Percentiles rank a stretch among this genome's conserved stretches.
These are phyloP conservation scores for Perdita meconis DNA, from an alignment of 2,888 invertebrate genomes.

Conservation along the genomic window DNA sequence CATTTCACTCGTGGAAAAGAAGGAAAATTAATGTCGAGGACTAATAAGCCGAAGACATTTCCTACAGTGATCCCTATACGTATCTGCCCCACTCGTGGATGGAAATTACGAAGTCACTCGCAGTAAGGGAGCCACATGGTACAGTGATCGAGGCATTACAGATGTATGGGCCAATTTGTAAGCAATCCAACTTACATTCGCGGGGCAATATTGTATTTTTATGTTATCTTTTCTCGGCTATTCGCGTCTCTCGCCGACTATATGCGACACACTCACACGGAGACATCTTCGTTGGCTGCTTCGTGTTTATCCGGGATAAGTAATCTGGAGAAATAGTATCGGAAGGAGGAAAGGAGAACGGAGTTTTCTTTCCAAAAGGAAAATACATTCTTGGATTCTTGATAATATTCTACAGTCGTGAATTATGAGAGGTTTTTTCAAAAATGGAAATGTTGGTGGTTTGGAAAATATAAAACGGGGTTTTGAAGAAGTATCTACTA, in stretches of 20 bases:
- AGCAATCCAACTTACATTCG: conserved; percentile 84
- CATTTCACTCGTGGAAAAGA: conserved; percentile 39
- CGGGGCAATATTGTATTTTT: conserved; percentile 82
- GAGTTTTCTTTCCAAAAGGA: neutral
- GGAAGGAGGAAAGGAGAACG: conserved; percentile 19
- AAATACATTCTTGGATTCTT: neutral
- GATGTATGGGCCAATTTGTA: conserved; percentile 84
- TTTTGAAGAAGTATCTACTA: too few species aligned
- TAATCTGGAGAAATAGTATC: conserved; percentile 21
- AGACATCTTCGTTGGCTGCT: conserved; percentile 18
- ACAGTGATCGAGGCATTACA: conserved; percentile 81
- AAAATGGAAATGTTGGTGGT: too few species aligned
- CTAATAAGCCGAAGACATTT: conserved; percentile 67
- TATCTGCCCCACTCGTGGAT: conserved; percentile 69
- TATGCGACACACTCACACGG: conserved; percentile 1
- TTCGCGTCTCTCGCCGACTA: conserved; percentile 51
- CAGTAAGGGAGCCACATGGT: conserved; percentile 73
- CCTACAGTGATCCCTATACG: conserved; percentile 62
- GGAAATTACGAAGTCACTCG: conserved; percentile 75
- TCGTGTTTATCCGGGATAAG: conserved; percentile 14
- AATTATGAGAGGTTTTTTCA: too few species aligned
- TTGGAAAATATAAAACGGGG: too few species aligned
- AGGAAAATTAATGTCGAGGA: conserved; percentile 67
- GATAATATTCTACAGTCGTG: too few species aligned
- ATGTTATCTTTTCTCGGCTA: conserved; percentile 74